Percentiles rank a stretch among this genome's conserved stretches.
Conservation (phyloP, 2,888 invertebrate genomes). For the Rhyacophila evoluta region DNA sequence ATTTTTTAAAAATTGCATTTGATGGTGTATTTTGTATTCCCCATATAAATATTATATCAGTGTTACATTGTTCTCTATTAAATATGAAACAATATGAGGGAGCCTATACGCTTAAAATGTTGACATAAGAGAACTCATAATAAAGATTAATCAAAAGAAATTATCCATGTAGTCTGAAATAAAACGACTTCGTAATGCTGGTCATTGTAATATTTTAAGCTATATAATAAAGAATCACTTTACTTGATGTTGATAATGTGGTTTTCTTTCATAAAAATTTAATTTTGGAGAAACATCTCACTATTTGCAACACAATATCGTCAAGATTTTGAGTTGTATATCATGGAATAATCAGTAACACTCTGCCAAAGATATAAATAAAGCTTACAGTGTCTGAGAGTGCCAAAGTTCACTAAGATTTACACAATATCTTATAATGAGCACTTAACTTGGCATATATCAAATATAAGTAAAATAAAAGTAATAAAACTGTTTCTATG, state of each 20-base stretch:
- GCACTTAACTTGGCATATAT: no score
- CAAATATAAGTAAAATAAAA: no score
- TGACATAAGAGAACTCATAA: constrained; percentile 43
- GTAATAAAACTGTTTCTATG: no score
- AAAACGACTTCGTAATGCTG: constrained; percentile 37
- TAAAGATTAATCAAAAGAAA: constrained; percentile 1
- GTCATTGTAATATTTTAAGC: constrained; percentile 46
- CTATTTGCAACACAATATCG: no score
- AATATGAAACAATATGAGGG: constrained; percentile 47
- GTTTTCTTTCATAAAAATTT: background rate
- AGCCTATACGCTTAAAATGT: constrained; percentile 54
- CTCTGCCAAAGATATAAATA: background rate
- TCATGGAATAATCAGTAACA: background rate
- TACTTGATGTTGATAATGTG: constrained; percentile 36
- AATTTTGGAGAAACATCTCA: no score
- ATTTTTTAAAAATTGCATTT: constrained; percentile 3
- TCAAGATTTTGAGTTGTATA: no score
- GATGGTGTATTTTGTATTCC: constrained; percentile 32
- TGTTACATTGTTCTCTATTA: constrained; percentile 44
- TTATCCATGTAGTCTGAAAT: constrained; percentile 2
- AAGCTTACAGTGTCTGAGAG: background rate
- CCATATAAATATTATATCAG: constrained; percentile 27
- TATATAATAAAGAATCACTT: constrained; percentile 37
- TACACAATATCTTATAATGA: no score
- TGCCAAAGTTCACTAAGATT: background rate